These are phyloP conservation scores for Melieria crassipennis DNA, from an alignment of 2,888 invertebrate genomes.

Conservation along the genomic window DNA sequence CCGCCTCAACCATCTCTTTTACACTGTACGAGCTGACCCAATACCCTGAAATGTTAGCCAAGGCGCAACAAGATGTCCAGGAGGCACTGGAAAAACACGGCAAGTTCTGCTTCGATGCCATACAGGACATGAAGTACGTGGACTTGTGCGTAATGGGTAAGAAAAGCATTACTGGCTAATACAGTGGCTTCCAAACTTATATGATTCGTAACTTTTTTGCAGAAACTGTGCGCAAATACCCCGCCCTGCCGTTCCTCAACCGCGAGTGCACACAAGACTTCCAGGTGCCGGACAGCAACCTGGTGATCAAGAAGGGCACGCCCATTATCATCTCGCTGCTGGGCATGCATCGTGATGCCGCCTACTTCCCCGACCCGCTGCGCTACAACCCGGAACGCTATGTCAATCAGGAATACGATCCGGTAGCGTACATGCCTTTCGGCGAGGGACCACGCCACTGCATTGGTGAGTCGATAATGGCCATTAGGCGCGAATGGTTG, in stretches of 20 bases:
- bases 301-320: constrained; percentile 60
- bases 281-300: constrained; percentile 56
- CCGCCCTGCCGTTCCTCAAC: constrained; percentile 64
- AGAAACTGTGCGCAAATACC: constrained; percentile 66
- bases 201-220: neutral
- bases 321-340: constrained; percentile 62
- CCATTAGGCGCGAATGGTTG: neutral
- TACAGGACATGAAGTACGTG: constrained; percentile 66
- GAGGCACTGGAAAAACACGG: constrained; percentile 57
- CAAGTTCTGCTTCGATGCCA: constrained; percentile 60
- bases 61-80: constrained; percentile 9
- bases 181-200: too few relatives aligned
- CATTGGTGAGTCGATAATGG: constrained; percentile 56
- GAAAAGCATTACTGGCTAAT: neutral
- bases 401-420: constrained; percentile 54
- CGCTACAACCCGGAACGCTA: constrained; percentile 67
- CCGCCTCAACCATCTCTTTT: constrained; percentile 64
- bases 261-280: constrained; percentile 63
- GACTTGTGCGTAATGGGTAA: constrained; percentile 65
- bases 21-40: constrained; percentile 65
- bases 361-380: constrained; percentile 65
- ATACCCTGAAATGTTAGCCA: constrained; percentile 53
- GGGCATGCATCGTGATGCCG: constrained; percentile 64
- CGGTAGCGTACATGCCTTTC: constrained; percentile 63
- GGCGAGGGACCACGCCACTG: constrained; percentile 66